Percentiles rank a stretch among this genome's conserved stretches.
These are phyloP conservation scores for Tragulus kanchil DNA, from an alignment of 2,113 vertebrate genomes.

Conservation along the genomic window DNA sequence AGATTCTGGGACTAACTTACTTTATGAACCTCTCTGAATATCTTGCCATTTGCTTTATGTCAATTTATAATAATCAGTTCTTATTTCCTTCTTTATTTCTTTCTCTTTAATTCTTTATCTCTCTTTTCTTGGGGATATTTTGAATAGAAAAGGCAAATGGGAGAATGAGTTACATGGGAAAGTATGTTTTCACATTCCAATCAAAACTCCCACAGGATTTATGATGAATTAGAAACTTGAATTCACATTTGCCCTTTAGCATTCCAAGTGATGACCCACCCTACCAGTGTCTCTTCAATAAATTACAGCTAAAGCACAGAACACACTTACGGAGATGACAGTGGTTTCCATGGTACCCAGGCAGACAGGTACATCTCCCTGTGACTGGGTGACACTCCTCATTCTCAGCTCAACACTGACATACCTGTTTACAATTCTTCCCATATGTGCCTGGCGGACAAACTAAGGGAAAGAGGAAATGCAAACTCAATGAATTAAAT, in stretches of 20 bases:
- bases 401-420: constrained; percentile 89
- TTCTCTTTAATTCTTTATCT: background rate
- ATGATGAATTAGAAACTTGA: constrained; percentile 1
- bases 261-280: background rate
- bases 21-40: constrained; percentile 80
- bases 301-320: background rate
- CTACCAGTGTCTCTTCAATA: background rate
- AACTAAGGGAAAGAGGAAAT: constrained; percentile 89
- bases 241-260: background rate
- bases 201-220: background rate
- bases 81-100: constrained; percentile 26
- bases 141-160: constrained; percentile 56
- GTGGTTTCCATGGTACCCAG: constrained; percentile 88
- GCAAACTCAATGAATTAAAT: constrained; percentile 89
- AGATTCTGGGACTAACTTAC: constrained; percentile 70
- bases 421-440: constrained; percentile 90
- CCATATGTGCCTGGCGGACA: constrained; percentile 91
- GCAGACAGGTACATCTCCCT: constrained; percentile 88
- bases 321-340: constrained; percentile 88
- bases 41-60: constrained; percentile 66
- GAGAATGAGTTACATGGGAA: constrained; percentile 9
- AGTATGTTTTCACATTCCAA: constrained; percentile 40
- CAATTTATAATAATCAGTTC: constrained; percentile 78
- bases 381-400: constrained; percentile 91
- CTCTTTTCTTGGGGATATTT: background rate